Evolutionary conservation across 2,113 vertebrate genomes (phyloP), one percentile per base, ranked within the genome.

Genomic region (Gasterosteus aculeatus): DNA sequence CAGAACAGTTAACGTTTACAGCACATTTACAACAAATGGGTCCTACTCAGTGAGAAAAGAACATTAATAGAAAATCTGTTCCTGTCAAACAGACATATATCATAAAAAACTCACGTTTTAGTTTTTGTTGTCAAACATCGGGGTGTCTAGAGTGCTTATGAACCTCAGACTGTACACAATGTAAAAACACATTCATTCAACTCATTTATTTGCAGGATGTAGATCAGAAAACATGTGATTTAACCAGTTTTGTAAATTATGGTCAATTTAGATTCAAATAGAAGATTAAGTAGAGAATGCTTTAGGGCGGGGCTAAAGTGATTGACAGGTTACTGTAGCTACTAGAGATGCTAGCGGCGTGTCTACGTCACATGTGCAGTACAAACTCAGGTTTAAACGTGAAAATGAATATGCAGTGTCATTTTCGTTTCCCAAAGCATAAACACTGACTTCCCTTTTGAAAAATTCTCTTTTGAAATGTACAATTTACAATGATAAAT

Each of bases 21-120:
- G 57, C 35, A 56, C 14, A 57, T 66, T 65, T 46, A 57, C 10
- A 60, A 73, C 46, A 60, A 60, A 72, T 53, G 5, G 12, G n/a
- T 62, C 67, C 19, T 38, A 46, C n/a, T 44, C n/a, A 42, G 19
- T 41, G 19, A 26, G 16, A 54, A 14, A 49, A 9, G 33, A 69
- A 69, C 3, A 46, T 69, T 31, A 33, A 15, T 58, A 19, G 16
- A 69, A 15, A 42, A 69, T 11, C 8, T 41, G 4, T 39, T 22
- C 22, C 16, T 31, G 26, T 22, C 15, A 22, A 53, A 53, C 9
- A 10, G 49, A 10, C 33, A n/a, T 3, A 22, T 22, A 10, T 10
- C 9, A 53, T 10, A 8, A 53, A 53, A 3, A 26, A 54, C 49
- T 19, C 16, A 16, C 4, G 3, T 49, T 49, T 8, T 2, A 5